Evolutionary conservation across 64 coral and sea anemone genomes (phyloP).

Genomic region (Stylophora pistillata): DNA sequence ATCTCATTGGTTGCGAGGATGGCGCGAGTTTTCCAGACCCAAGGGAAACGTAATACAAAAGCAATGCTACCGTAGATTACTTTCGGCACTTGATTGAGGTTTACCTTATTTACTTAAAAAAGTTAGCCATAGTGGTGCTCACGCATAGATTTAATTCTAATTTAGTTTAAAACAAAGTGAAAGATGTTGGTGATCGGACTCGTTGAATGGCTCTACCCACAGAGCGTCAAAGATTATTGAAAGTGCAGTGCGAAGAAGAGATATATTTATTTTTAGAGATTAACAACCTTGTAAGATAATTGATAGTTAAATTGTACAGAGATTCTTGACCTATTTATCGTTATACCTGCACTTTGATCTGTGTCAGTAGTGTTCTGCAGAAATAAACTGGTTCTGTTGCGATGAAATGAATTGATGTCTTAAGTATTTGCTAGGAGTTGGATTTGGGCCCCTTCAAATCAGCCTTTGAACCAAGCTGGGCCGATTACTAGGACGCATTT

Average conservation of each 20-base stretch:
- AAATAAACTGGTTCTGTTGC: constrained; percentile 3
- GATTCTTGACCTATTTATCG: constrained; percentile 20
- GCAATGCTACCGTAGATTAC: too few species aligned
- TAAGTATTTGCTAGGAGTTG: too few species aligned
- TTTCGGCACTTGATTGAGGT: too few species aligned
- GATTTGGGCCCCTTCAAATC: too few species aligned
- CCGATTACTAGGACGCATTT: too few species aligned
- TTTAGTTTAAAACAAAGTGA: background rate
- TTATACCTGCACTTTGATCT: constrained; percentile 44
- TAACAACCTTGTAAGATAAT: constrained; percentile 39
- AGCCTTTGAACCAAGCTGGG: too few species aligned
- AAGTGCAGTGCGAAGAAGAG: constrained; percentile 41
- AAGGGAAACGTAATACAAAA: too few species aligned
- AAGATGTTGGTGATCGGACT: background rate
- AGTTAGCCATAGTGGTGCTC: background rate
- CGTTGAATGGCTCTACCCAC: background rate
- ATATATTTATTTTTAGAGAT: constrained; percentile 58
- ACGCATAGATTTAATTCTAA: background rate
- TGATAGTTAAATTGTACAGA: constrained; percentile 42
- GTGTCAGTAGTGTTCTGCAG: background rate
- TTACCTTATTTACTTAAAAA: too few species aligned
- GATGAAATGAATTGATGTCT: background rate
- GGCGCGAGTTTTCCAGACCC: too few species aligned
- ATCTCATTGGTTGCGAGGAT: too few species aligned
- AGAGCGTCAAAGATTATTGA: background rate